A percentile compares a stretch with the other conserved stretches of the same genome.
Conservation (phyloP, 2,888 invertebrate species). For the Melipona bicolor region DNA sequence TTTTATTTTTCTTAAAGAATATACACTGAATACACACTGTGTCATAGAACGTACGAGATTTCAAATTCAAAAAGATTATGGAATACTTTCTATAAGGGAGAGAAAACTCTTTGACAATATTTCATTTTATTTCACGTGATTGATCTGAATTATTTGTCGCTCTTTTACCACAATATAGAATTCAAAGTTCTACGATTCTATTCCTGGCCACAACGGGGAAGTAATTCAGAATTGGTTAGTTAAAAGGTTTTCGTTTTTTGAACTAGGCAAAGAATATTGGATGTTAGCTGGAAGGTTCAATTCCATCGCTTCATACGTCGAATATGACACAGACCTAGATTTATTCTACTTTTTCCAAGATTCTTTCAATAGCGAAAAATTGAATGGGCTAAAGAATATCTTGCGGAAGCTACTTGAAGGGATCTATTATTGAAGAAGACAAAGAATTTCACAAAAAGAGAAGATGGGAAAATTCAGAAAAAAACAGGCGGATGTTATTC, state of each 20-base stretch:
- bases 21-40: neutral
- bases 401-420: neutral
- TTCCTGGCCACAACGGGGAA: neutral
- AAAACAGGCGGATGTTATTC: neutral
- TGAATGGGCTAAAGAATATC: neutral
- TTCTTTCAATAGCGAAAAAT: neutral
- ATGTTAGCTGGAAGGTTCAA: neutral
- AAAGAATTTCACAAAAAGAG: neutral
- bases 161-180: neutral
- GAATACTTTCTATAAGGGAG: neutral
- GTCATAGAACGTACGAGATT: neutral
- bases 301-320: neutral
- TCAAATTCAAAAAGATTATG: neutral
- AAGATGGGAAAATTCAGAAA: neutral
- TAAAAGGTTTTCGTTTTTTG: constrained; percentile 3
- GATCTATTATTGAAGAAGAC: neutral
- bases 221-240: neutral
- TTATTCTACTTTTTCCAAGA: neutral
- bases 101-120: neutral
- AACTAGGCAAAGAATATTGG: constrained; percentile 1
- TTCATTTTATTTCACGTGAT: no score
- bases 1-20: no score
- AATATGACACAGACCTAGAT: neutral
- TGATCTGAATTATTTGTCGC: neutral
- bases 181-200: neutral